Base-by-base conservation (phyloP, 2,888 invertebrate species). In the Hetaerina titia region DNA sequence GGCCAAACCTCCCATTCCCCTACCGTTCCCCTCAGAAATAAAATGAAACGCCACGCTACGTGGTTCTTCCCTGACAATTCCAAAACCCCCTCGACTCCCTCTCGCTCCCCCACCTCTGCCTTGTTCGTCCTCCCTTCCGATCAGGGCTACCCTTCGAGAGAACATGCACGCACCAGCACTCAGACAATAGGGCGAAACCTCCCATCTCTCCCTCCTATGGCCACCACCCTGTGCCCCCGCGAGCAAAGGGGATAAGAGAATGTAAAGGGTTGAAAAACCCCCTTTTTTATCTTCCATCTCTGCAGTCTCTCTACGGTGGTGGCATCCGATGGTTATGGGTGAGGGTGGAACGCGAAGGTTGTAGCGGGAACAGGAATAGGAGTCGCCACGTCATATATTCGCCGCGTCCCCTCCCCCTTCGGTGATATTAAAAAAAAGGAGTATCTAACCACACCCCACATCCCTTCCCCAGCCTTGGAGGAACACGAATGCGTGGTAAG, bases 221-320 rank as follows among this genome's bases (percentile, higher is more conserved):
- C 1, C 17, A 60, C n/a, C 9, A 69, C 69, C 69, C 69, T n/a
- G 22, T 22, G 17, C 5, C 22, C 69, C 8, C 19, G 69, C 64
- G 64, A 15, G 64, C 19, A 19, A 64, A 19, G 17, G 9, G 69
- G n/a, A 22, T 69, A 64, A 19, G 17, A 22, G 69, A 69, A 69
- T 69, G 69, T 22, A 69, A n/a, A 69, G 69, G 69, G 69, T 69
- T 69, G 69, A 69, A 69, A 69, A 69, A 22, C 69, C 69, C 69
- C 69, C 22, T 69, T n/a, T 19, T 22, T 69, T 19, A 64, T 69
- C 22, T n/a, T 22, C n/a, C 69, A 69, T 69, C 69, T n/a, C 69
- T 69, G 19, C 22, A 69, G 69, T 45, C 45, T 45, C 45, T 45
- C 45, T 1, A 45, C 45, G 45, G 45, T 45, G 69, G 69, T 7